Conservation (phyloP, 1,140 invertebrate genomes). For the Harlomillsia oculata region DNA sequence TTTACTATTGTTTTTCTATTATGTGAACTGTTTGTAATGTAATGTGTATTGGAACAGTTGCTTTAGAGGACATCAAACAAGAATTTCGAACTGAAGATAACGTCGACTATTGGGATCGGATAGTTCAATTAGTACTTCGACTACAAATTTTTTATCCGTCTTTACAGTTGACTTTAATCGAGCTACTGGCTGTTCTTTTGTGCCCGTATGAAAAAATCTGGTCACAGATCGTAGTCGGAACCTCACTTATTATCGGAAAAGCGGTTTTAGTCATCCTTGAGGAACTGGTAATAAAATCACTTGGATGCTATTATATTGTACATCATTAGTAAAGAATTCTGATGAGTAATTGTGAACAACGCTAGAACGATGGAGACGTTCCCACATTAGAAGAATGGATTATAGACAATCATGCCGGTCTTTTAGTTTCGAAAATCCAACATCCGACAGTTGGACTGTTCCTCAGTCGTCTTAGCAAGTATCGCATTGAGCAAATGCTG, state of each 20-base stretch:
- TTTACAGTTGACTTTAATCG: background rate
- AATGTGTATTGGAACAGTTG: no score
- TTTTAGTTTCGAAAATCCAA: constrained; percentile 3
- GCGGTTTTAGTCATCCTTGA: no score
- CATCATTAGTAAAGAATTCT: no score
- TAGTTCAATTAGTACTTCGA: background rate
- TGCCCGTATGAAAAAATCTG: constrained; percentile 1
- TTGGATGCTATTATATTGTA: no score
- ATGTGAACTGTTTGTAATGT: no score
- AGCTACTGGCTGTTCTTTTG: constrained; percentile 8
- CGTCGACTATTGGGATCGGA: background rate
- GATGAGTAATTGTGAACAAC: no score
- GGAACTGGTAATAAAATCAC: no score
- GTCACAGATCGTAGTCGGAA: constrained; percentile 10
- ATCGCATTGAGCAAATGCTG: constrained; percentile 15
- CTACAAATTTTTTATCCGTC: background rate
- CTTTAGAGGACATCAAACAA: background rate
- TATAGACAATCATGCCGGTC: constrained; percentile 5
- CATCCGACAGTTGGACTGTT: constrained; percentile 9
- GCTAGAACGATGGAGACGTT: constrained; percentile 18
- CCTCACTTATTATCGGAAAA: no score
- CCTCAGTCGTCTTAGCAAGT: constrained; percentile 14
- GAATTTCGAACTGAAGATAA: constrained; percentile 9
- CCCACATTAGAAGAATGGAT: constrained; percentile 25
- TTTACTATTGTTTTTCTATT: no score